Percentiles rank a stretch among this genome's conserved stretches.
Conservation (phyloP, 2,797 vertebrate species). For the Pangasius mekongensis region DNA sequence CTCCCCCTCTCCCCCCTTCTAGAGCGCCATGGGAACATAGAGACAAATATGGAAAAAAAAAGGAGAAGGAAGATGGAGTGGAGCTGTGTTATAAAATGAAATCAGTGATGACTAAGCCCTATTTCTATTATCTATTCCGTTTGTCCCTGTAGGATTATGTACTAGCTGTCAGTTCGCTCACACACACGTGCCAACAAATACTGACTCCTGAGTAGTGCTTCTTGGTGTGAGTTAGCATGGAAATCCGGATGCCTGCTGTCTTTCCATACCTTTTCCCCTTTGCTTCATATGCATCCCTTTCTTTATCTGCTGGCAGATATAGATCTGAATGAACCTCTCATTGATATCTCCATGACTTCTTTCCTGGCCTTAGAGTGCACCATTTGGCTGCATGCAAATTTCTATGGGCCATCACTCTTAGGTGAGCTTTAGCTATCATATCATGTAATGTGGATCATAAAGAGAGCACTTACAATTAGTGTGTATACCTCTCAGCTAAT, state of each 20-base stretch:
- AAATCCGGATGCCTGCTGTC: constrained; percentile 28
- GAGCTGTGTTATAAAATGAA: not conserved
- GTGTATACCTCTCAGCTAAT: not conserved
- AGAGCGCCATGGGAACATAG: constrained; percentile 45
- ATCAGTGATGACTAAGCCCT: constrained; percentile 14
- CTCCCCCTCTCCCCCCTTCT: constrained; percentile 15
- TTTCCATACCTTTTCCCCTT: constrained; percentile 12
- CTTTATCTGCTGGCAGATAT: not conserved
- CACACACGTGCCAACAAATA: not conserved
- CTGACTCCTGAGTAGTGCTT: constrained; percentile 24
- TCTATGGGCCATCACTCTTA: not conserved
- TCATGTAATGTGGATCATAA: not conserved
- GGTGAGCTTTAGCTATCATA: not conserved
- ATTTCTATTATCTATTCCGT: not conserved
- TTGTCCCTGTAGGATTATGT: not conserved
- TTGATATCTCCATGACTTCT: constrained; percentile 15
- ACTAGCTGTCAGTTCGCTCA: not conserved
- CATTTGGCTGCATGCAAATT: not conserved
- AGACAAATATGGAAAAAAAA: not conserved
- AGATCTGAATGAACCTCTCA: not conserved
- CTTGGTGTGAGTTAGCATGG: constrained; percentile 29
- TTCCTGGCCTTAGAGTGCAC: not conserved
- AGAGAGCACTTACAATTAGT: not conserved
- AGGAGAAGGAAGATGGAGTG: not conserved
- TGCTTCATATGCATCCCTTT: not conserved